phyloP scores from a whole-genome alignment of 2,888 invertebrate species.

The Polyommatus icarus region DNA sequence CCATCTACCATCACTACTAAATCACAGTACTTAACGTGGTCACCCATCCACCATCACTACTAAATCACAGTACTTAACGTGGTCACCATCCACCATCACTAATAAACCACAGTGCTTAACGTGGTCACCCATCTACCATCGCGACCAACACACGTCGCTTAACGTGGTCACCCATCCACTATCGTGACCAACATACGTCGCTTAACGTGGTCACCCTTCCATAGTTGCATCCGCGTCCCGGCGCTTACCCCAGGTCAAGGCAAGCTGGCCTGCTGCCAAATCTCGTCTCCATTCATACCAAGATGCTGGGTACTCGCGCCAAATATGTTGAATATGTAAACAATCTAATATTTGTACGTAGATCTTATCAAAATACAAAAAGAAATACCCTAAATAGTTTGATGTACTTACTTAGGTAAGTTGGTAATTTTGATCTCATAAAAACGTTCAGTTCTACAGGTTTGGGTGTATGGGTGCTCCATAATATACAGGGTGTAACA shows the following conservation, averaged over 20 bases:
- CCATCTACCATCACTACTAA: not conserved
- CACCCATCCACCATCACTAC: not conserved
- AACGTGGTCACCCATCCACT: not conserved
- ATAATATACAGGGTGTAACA: too few relatives aligned
- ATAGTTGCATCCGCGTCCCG: not conserved
- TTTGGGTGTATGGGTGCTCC: too few relatives aligned
- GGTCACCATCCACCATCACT: not conserved
- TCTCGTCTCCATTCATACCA: conserved; percentile 30
- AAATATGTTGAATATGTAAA: not conserved
- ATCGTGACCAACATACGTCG: not conserved
- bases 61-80: not conserved
- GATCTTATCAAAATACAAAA: not conserved
- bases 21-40: not conserved
- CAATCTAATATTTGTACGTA: not conserved
- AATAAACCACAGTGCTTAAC: not conserved
- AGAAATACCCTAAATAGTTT: too few relatives aligned
- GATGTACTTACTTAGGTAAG: too few relatives aligned
- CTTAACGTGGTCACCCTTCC: conserved; percentile 11
- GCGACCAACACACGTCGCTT: not conserved
- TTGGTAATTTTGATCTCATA: too few relatives aligned
- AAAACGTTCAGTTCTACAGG: too few relatives aligned
- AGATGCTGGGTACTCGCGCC: not conserved
- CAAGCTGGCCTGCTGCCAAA: conserved; percentile 37
- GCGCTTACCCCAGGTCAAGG: conserved; percentile 14
- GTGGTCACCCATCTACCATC: not conserved